Evolutionary conservation across 2,888 invertebrate species (phyloP), one percentile per base, ranked within the genome.

Genomic region (Geophilus truncorum): DNA sequence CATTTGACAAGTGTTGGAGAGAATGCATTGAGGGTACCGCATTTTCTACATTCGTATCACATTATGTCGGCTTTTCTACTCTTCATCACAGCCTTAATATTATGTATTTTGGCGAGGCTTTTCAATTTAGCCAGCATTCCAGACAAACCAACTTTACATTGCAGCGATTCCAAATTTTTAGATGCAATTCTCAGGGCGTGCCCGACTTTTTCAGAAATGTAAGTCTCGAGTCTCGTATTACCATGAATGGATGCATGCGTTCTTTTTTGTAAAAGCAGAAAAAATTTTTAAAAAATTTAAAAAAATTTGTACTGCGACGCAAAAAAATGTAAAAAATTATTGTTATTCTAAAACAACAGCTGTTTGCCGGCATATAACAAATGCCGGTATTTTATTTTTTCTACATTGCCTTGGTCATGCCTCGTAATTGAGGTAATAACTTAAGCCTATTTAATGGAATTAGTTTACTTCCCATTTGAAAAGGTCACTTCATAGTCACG

Each of bases 91-190:
- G 94, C 94, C 83, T 93, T 94, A 82, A 92, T 94, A 85, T 89
- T 94, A 82, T 94, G 94, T 88, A 90, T 94, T 85, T 90, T 94
- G 84, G 94, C 94, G 87, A 90, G 94, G 87, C 92, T 94, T 87
- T 88, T 94, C 84, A 94, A 94, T 88, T 93, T 94, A 82, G 93
- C 93, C 88, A 93, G 93, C 86, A 92, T 93, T 86, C 92, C 94
- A 40, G 91, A 92, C 85, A 93, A 92, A 88, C 94, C 94, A 82
- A 90, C 91, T 85, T 90, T 95, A 82, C 92, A 91, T 88, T 94
- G 93, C 86, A 90, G 91, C 86, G 93, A 94, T 88, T 90, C 90
- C 85, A 90, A 90, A 84, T 94, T 95, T 87, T 89, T 94, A 83
- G 91, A 93, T 85, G 92, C 92, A 83, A 90, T 94, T 81, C 89